These are phyloP conservation scores for Lerema accius DNA, from an alignment of 1,140 invertebrate genomes.

Conservation along the genomic window DNA sequence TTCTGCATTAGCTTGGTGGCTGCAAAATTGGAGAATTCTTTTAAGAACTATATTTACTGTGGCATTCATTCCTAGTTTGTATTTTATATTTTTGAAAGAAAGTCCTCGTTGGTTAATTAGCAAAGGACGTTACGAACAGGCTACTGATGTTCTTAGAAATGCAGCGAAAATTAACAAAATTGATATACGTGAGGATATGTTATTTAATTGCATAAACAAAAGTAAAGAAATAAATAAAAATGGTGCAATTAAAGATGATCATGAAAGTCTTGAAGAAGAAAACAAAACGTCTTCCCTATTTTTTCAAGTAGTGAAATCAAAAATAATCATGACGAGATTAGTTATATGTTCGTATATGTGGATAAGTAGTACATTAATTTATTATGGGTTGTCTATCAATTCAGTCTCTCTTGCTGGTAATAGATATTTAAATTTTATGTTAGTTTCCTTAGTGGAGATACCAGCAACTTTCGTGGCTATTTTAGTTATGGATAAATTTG, in stretches of 20 bases:
- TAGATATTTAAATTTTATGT: constrained; percentile 82
- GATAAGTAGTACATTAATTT: constrained; percentile 82
- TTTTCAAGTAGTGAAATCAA: constrained; percentile 50
- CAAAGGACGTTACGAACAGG: constrained; percentile 80
- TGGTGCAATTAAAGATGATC: background rate
- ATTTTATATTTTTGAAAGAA: constrained; percentile 85
- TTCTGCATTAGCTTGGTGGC: constrained; percentile 86
- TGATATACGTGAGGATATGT: constrained; percentile 78
- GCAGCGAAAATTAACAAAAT: constrained; percentile 87
- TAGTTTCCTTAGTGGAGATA: constrained; percentile 79
- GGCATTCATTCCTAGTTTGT: constrained; percentile 84
- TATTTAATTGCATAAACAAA: constrained; percentile 54
- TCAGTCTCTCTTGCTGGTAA: constrained; percentile 84
- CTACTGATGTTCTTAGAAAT: constrained; percentile 82
- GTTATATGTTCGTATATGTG: constrained; percentile 58
- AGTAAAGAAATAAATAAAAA: too few species aligned
- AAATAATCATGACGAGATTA: constrained; percentile 54
- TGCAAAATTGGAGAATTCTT: constrained; percentile 87
- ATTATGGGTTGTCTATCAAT: constrained; percentile 87
- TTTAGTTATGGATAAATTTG: constrained; percentile 58
- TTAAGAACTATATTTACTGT: constrained; percentile 86
- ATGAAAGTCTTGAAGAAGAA: constrained; percentile 15
- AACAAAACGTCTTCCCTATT: constrained; percentile 37
- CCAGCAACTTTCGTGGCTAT: constrained; percentile 79
- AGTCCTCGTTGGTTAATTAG: constrained; percentile 89